phyloP scores from a whole-genome alignment of 2,888 invertebrate species.

The Tholera decimalis region DNA sequence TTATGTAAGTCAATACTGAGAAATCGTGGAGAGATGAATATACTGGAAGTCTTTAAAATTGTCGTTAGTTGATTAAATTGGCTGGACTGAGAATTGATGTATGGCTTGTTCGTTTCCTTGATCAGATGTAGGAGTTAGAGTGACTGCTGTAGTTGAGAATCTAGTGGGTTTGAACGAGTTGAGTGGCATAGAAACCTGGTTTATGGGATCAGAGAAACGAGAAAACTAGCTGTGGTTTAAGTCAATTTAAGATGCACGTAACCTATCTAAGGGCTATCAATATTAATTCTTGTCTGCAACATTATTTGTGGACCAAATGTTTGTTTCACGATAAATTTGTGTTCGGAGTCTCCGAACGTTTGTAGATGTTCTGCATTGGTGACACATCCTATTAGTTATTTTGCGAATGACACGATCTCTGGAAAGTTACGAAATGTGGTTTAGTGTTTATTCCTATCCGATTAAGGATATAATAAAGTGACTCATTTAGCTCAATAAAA shows the following conservation, averaged over 20 bases:
- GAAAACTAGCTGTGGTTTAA: not conserved
- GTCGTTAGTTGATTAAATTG: slow-evolving; percentile 6
- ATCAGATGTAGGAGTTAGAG: not conserved
- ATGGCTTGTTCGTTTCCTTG: not conserved
- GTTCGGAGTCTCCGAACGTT: not conserved
- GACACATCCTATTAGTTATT: slow-evolving; percentile 27
- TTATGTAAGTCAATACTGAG: slow-evolving; percentile 35
- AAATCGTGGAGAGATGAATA: slow-evolving; percentile 12
- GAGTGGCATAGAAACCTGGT: not conserved
- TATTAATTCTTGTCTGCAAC: not conserved
- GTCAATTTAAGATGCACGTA: not conserved
- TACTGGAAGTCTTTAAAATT: slow-evolving; percentile 11
- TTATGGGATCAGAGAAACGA: not conserved
- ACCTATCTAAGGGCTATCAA: not conserved
- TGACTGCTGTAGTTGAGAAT: not conserved
- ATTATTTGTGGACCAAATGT: not conserved
- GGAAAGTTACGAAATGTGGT: slow-evolving; percentile 19
- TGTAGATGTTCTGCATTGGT: slow-evolving; percentile 1
- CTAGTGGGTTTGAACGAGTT: not conserved
- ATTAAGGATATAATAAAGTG: not conserved
- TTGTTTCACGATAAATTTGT: not conserved
- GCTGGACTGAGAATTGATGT: not conserved
- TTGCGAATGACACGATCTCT: slow-evolving; percentile 18
- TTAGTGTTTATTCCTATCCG: slow-evolving; percentile 3
- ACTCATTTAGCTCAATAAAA: not conserved